Base-by-base conservation (phyloP, 2,113 vertebrate species). In the Lates calcarifer region DNA sequence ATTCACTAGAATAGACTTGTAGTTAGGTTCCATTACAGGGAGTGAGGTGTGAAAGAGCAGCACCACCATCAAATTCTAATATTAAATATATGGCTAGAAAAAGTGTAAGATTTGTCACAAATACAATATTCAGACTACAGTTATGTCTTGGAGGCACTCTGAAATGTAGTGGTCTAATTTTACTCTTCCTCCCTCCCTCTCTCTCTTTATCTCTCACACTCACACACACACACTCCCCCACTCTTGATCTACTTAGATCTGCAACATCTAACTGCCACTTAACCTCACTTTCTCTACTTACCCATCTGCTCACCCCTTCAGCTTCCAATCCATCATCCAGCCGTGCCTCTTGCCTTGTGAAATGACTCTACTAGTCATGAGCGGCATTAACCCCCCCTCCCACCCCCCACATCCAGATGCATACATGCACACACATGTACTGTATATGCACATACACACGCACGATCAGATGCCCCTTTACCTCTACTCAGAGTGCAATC, bases 281-380 rank as follows among this genome's bases (percentile, higher is more conserved):
- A 95, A 94, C 93, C 93, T 95, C 93, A 95, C 93, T 95, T 95
- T 93, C 89, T 92, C 92, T 94, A 93, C 93, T 93, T 93, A 93
- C 92, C 90, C 91, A 86, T 92, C 89, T 90, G 86, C 92, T 90
- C 82, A 20, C 89, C 87, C 83, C 90, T 89, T 90, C 87, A 90
- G 86, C 83, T 87, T 84, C 86, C 88, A 87, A 91, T 92, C 93
- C 87, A 90, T 92, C 91, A 92, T 83, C 83, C 85, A 88, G 77
- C 83, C 74, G 80, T 70, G 68, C 88, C 82, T 91, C 79, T 64
- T 33, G 81, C 87, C 77, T 82, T 64, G 82, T 82, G 85, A 91
- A 93, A 93, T 91, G 84, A 91, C 89, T 90, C 87, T 87, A 90
- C 90, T 92, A 92, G 81, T 89, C 81, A 81, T 85, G 82, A 92